phyloP scores from a whole-genome alignment of 2,113 vertebrate species.

The Sceloporus undulatus region DNA sequence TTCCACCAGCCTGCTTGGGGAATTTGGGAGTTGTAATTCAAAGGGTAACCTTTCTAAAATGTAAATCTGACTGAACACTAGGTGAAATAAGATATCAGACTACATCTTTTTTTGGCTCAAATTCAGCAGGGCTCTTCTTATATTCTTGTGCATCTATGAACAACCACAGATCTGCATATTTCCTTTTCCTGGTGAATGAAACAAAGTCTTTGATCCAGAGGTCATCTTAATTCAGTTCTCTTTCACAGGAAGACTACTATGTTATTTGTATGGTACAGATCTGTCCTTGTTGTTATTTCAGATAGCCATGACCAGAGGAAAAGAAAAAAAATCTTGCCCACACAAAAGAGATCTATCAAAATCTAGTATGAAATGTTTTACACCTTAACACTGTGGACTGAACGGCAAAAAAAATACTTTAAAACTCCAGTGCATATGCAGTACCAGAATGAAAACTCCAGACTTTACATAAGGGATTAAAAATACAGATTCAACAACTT shows the following conservation, averaged over 20 bases:
- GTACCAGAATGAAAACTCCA: slow-evolving; percentile 1
- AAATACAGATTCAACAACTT: background rate
- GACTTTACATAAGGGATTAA: slow-evolving; percentile 14
- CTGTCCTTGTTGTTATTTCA: background rate
- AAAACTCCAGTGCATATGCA: background rate
- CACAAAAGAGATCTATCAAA: background rate
- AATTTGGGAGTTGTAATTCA: no score
- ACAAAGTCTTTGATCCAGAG: background rate
- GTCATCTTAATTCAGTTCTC: background rate
- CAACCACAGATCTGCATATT: background rate
- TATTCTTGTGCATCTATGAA: background rate
- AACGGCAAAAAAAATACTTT: slow-evolving; percentile 15
- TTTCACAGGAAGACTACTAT: background rate
- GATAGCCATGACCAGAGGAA: background rate
- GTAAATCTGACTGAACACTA: background rate
- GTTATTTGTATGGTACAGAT: background rate
- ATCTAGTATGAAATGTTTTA: background rate
- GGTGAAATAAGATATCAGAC: background rate
- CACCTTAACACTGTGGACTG: background rate
- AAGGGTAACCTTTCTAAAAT: no score
- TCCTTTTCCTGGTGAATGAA: background rate
- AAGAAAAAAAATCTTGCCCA: background rate
- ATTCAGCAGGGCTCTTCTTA: background rate
- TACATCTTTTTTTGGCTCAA: background rate
- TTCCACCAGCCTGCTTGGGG: no score